These are phyloP conservation scores for Maccullochella peelii DNA, from an alignment of 2,113 vertebrate genomes.

Conservation along the genomic window DNA sequence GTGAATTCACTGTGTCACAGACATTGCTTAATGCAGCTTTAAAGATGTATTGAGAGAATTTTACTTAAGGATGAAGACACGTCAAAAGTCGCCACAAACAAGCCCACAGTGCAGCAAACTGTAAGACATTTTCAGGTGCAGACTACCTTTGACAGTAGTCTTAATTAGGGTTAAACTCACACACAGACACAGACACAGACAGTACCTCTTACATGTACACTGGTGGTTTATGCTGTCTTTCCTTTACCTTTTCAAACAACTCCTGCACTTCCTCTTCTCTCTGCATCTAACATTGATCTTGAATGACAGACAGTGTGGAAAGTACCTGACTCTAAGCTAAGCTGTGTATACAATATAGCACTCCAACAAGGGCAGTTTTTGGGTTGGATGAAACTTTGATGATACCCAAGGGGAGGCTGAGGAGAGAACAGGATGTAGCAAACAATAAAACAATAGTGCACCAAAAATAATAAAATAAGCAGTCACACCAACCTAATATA, in stretches of 20 bases:
- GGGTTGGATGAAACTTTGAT: constrained; percentile 28
- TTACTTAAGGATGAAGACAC: not conserved
- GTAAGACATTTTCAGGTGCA: constrained; percentile 9
- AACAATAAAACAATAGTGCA: constrained; percentile 69
- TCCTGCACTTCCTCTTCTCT: constrained; percentile 57
- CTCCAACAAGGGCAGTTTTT: constrained; percentile 1
- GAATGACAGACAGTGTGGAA: constrained; percentile 51
- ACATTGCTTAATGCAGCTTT: constrained; percentile 79
- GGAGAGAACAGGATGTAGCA: constrained; percentile 59
- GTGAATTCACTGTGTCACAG: too few species aligned
- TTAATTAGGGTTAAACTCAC: not conserved
- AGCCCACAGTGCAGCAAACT: not conserved
- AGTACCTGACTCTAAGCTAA: constrained; percentile 60
- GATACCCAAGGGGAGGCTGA: constrained; percentile 25
- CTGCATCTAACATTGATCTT: constrained; percentile 36
- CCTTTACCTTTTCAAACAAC: constrained; percentile 15
- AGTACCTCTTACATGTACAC: not conserved
- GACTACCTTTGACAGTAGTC: not conserved
- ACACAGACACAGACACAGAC: constrained; percentile 1
- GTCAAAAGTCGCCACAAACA: not conserved
- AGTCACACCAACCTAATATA: not conserved
- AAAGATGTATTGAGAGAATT: constrained; percentile 7
- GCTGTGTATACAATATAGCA: not conserved
- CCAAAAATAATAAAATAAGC: constrained; percentile 51
- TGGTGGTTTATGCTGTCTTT: not conserved